Percentiles rank a stretch among this genome's conserved stretches.
Evolutionary conservation across 2,888 invertebrate species (phyloP).

Genomic region (Uropetala carovei): DNA sequence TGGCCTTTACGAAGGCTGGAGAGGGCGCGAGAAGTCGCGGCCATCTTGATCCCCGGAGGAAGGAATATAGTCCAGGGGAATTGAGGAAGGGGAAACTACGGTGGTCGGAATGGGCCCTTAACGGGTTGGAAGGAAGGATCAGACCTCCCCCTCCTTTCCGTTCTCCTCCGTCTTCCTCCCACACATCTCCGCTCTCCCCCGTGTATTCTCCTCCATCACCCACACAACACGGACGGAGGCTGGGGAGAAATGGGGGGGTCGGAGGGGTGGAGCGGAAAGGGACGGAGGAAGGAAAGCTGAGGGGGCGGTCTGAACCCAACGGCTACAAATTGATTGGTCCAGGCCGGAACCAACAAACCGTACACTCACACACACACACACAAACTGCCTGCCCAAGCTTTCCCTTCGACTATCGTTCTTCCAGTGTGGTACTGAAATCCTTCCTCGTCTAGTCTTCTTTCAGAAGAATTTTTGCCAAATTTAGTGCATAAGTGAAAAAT

Average conservation of each 20-base stretch:
- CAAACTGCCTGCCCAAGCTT: neutral
- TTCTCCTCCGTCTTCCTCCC: neutral
- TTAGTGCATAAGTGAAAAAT: too few species aligned
- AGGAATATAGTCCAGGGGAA: neutral
- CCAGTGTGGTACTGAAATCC: too few species aligned
- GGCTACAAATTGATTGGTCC: constrained; percentile 28
- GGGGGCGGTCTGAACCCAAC: constrained; percentile 18
- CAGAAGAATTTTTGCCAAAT: too few species aligned
- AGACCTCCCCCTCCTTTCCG: neutral
- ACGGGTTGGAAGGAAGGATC: neutral
- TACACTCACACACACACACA: neutral
- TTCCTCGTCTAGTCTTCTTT: too few species aligned
- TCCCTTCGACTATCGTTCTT: neutral
- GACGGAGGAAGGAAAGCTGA: neutral
- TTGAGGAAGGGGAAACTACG: neutral
- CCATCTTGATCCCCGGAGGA: constrained; percentile 1
- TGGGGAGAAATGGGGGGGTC: too few species aligned
- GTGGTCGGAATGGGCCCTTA: constrained; percentile 15
- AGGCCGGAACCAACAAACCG: neutral
- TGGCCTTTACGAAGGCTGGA: neutral
- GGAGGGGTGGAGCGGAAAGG: too few species aligned
- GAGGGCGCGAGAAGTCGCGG: neutral
- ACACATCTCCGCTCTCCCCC: neutral
- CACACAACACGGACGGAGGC: too few species aligned
- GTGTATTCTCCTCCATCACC: too few species aligned